Evolutionary conservation across 2,888 invertebrate species (phyloP).

Genomic region (Matsumyia berberina): DNA sequence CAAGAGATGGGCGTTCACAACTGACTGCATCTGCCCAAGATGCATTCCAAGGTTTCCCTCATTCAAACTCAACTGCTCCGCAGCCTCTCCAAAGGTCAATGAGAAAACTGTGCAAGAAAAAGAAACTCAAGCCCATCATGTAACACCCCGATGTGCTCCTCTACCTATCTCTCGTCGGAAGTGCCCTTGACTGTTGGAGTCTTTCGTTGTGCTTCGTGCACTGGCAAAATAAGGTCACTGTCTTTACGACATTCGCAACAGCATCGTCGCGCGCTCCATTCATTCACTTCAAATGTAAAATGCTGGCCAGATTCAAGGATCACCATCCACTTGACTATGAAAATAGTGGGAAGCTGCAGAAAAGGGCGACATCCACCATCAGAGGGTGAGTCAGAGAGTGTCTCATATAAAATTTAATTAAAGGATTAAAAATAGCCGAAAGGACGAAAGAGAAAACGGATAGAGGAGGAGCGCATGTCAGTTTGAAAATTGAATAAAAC

Average conservation of each 20-base stretch:
- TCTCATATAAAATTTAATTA: not conserved
- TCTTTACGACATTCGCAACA: conserved; percentile 20
- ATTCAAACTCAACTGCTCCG: conserved; percentile 16
- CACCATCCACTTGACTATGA: conserved; percentile 38
- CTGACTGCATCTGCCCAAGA: not conserved
- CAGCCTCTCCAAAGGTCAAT: conserved; percentile 54
- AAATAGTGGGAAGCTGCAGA: not conserved
- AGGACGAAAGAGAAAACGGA: not conserved
- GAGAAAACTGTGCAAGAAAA: conserved; percentile 2
- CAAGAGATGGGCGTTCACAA: not conserved
- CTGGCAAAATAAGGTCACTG: conserved; percentile 60
- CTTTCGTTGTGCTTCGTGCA: not conserved
- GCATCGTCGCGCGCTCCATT: conserved; percentile 10
- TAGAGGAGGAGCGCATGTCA: not conserved
- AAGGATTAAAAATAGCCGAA: not conserved
- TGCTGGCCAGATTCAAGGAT: conserved; percentile 60
- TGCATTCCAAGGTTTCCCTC: conserved; percentile 12
- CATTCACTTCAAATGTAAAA: conserved; percentile 21
- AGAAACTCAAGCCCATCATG: not conserved
- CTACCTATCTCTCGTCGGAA: conserved; percentile 8
- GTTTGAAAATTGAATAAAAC: too few species aligned
- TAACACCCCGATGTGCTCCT: conserved; percentile 9
- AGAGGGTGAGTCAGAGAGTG: not conserved
- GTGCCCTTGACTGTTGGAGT: conserved; percentile 54
- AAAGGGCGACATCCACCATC: not conserved